Conservation (phyloP, 2,888 invertebrate species). For the Caprella mutica region DNA sequence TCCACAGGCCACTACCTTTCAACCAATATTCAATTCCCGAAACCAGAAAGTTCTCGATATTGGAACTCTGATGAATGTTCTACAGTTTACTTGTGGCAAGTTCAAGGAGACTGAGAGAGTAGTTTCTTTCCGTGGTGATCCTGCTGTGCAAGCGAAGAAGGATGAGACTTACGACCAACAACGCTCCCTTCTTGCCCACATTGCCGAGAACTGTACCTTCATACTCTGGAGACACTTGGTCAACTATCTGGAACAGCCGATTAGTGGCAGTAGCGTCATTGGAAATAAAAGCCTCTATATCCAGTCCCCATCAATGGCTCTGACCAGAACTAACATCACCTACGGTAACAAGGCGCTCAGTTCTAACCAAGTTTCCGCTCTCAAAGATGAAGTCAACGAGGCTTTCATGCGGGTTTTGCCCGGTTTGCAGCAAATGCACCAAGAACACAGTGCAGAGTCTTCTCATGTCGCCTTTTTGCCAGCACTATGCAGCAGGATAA, state of each 20-base stretch:
- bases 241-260: constrained; percentile 23
- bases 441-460: constrained; percentile 15
- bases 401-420: constrained; percentile 24
- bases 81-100: background rate
- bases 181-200: constrained; percentile 9
- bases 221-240: constrained; percentile 25
- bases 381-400: constrained; percentile 20
- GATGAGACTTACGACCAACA: background rate
- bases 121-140: background rate
- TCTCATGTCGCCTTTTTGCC: constrained; percentile 30
- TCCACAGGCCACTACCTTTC: background rate
- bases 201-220: constrained; percentile 26
- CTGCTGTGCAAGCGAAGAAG: background rate
- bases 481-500: constrained; percentile 23
- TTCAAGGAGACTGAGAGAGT: background rate
- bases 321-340: constrained; percentile 12
- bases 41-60: constrained; percentile 1
- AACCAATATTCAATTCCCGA: background rate
- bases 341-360: constrained; percentile 12
- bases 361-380: background rate
- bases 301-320: too few relatives aligned
- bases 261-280: background rate
- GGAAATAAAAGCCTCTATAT: too few relatives aligned
- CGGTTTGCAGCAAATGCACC: constrained; percentile 24
- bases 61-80: background rate